phyloP scores from a whole-genome alignment of 2,888 invertebrate genomes.

The Bedellia somnulentella region DNA sequence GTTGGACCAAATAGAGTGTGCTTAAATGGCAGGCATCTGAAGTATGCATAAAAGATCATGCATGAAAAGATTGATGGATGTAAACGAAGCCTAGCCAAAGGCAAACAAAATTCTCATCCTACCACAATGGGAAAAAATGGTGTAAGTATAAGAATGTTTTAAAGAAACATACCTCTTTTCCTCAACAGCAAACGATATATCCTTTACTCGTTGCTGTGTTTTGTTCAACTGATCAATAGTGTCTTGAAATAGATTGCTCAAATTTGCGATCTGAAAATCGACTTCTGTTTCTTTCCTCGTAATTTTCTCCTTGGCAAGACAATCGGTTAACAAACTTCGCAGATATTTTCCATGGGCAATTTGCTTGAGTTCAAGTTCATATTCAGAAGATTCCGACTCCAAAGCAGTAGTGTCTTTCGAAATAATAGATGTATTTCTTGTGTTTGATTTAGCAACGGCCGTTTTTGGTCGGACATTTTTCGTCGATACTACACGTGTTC shows the following conservation, averaged over 20 bases:
- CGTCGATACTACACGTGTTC: conserved; percentile 15
- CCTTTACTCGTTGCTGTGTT: conserved; percentile 41
- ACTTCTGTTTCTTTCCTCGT: conserved; percentile 33
- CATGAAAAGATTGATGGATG: too few species aligned
- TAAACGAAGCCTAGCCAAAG: too few species aligned
- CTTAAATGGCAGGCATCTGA: too few species aligned
- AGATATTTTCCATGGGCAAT: conserved; percentile 36
- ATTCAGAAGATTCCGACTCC: conserved; percentile 22
- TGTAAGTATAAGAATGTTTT: too few species aligned
- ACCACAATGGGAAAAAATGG: too few species aligned
- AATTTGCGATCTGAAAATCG: conserved; percentile 41
- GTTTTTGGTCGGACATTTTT: conserved; percentile 10
- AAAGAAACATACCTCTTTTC: conserved; percentile 31
- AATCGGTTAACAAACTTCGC: conserved; percentile 34
- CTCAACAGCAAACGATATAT: conserved; percentile 46
- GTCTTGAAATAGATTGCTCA: conserved; percentile 44
- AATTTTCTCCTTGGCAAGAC: conserved; percentile 38
- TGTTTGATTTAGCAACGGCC: conserved; percentile 17
- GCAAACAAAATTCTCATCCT: too few species aligned
- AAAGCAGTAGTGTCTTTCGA: conserved; percentile 21
- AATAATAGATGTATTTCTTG: conserved; percentile 17
- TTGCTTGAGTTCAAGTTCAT: conserved; percentile 25
- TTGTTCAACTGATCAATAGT: conserved; percentile 42
- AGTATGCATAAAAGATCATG: too few species aligned
- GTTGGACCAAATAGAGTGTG: too few species aligned